Conservation (phyloP, 2,888 invertebrate species). For the Melinaea menophilus region DNA sequence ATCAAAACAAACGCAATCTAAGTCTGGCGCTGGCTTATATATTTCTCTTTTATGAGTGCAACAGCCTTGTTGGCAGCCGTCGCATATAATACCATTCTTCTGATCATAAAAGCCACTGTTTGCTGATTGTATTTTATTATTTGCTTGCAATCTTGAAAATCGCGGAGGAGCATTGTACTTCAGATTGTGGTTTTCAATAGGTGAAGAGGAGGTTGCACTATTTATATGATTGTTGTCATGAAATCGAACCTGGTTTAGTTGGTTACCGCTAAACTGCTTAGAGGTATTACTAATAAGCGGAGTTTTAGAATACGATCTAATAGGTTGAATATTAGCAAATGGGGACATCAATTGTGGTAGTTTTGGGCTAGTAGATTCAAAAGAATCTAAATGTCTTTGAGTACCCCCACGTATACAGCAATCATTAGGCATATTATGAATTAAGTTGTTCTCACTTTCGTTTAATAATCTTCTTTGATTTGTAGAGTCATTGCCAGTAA, state of each 20-base stretch:
- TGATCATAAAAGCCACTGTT: background rate
- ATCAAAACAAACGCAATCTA: constrained; percentile 14
- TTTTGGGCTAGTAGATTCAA: no score
- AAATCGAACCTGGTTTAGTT: background rate
- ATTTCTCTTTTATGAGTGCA: no score
- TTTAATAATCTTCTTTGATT: constrained; percentile 2
- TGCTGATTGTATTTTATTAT: background rate
- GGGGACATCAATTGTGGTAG: background rate
- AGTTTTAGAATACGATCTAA: background rate
- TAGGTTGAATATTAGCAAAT: background rate
- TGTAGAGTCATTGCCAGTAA: background rate
- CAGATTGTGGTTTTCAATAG: background rate
- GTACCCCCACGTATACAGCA: no score
- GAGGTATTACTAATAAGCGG: background rate
- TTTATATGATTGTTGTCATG: background rate
- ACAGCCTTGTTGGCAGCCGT: background rate
- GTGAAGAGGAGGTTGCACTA: background rate
- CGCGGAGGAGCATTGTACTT: background rate
- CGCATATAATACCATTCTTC: background rate
- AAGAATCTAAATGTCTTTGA: no score
- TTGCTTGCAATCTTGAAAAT: background rate
- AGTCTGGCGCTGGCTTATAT: background rate
- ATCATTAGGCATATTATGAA: no score
- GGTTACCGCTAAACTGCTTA: background rate
- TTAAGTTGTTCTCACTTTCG: no score